Base-by-base conservation (phyloP, 2,113 vertebrate genomes). In the Ploceus nigricollis region DNA sequence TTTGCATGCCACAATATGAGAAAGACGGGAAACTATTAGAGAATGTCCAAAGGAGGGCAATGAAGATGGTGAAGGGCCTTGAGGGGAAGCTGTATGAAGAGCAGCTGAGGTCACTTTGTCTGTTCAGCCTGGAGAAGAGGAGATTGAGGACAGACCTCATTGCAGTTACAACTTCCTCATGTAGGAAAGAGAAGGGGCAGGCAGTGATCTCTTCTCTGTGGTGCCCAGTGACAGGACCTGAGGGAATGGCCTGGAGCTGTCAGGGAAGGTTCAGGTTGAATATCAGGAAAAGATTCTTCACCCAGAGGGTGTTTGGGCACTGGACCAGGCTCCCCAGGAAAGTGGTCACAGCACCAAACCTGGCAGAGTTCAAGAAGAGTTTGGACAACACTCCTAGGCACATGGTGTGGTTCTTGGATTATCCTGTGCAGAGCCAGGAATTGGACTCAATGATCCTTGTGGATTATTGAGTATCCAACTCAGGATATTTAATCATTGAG, bases 101-200 rank as follows among this genome's bases (percentile, higher is more conserved):
- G 10, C 0, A 1, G 15, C 23, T 66, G 39, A 66, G 23, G 10
- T 2, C 19, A 30, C 19, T 58, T 24, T 6, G 9, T 13, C 6
- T 66, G 18, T 45, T 39, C 33, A 39, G 13, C 7, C 39, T 68
- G n/a, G 19, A n/a, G 42, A 23, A 73, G 51, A 30, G 37, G 19
- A 68, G 60, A 10, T 13, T 60, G 45, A 53, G 30, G 13, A 9
- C 13, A 58, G 5, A n/a, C 4, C 8, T 82, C 30, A 22, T 0
- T 60, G 69, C 16, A 45, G 11, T 21, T 51, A 21, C 23, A n/a
- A 0, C 3, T 21, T 53, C 45, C 61, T 30, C 0, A 0, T 14
- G 16, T 6, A 13, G 23, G 39, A 19, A 45, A 60, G 24, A 16
- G 21, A 40, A 89, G 47, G 28, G 28, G 7, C 28, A 53, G n/a